Evolutionary conservation across 2,113 vertebrate genomes (phyloP), one percentile per base, ranked within the genome.

Genomic region (Sylvilagus bachmani): DNA sequence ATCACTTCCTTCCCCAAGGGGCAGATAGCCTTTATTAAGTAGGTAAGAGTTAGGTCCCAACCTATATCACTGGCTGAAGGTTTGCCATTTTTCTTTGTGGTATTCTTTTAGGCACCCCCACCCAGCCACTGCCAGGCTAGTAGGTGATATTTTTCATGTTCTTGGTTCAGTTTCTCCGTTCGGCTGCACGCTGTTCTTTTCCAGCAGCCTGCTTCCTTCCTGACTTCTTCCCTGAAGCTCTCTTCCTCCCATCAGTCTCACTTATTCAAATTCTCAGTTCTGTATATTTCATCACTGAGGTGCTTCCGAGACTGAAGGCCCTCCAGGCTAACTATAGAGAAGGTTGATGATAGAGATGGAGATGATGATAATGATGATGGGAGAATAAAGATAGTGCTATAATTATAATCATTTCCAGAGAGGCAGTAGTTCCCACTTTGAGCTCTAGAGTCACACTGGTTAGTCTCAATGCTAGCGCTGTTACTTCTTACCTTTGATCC

Each of bases 11-110:
- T 29, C 16, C 33, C 25, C 0, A n/a, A 27, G 19, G 27, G 5
- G 84, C 55, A 92, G 85, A 83, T 81, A 78, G 44, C 84, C 93
- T 1, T 95, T 93, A 61, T 51, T 95, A 81, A 77, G 21, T 79
- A 92, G 89, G 61, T n/a, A 75, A 58, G 25, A 11, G 66, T 66
- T 91, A 67, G 64, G 79, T 19, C 6, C 22, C 64, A 95, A 31
- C 44, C 94, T 79, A 22, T 71, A 71, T 81, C 10, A 66, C 8
- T 71, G 49, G 31, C 55, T 44, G 74, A 44, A 5, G 55, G 90
- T 95, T 79, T 55, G n/a, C 33, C 55, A 27, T n/a, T 91, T 89
- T 91, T 73, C 9, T 64, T 92, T 62, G 49, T 93, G 38, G 38
- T 79, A 22, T 90, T 92, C 21, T 53, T 80, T 94, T 95, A 93